Conservation (phyloP, 2,888 invertebrate genomes). For the Podabrus alpinus region DNA sequence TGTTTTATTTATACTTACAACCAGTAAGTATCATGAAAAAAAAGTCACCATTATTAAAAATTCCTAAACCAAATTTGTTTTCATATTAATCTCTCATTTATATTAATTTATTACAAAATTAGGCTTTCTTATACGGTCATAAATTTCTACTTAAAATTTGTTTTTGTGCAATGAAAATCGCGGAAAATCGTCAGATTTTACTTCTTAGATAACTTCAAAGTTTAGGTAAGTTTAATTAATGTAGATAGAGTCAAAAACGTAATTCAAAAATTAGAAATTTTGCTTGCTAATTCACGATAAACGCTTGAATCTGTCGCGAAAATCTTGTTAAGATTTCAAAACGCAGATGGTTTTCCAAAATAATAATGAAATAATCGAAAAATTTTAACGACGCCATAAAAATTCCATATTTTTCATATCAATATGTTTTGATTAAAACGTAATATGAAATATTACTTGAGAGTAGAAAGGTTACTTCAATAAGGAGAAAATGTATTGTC, state of each 20-base stretch:
- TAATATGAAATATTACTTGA: constrained; percentile 1
- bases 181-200: not conserved
- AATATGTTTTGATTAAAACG: constrained; percentile 2
- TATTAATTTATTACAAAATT: not conserved
- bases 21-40: not conserved
- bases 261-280: not conserved
- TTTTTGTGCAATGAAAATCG: not conserved
- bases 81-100: not conserved
- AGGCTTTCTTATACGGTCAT: not conserved
- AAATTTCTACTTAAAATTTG: not conserved
- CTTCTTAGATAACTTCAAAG: not conserved
- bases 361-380: not conserved
- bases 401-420: not conserved
- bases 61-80: not conserved
- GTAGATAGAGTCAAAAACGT: not conserved
- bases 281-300: not conserved
- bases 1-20: not conserved
- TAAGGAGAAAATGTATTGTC: constrained; percentile 10
- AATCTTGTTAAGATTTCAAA: not conserved
- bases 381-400: not conserved
- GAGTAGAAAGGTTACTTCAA: constrained; percentile 8
- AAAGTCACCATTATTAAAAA: not conserved
- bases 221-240: not conserved
- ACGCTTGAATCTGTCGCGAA: not conserved
- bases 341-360: not conserved